Percentiles rank a stretch among this genome's conserved stretches.
Conservation (phyloP, 1,140 invertebrate species). For the Epicauta chinensis region DNA sequence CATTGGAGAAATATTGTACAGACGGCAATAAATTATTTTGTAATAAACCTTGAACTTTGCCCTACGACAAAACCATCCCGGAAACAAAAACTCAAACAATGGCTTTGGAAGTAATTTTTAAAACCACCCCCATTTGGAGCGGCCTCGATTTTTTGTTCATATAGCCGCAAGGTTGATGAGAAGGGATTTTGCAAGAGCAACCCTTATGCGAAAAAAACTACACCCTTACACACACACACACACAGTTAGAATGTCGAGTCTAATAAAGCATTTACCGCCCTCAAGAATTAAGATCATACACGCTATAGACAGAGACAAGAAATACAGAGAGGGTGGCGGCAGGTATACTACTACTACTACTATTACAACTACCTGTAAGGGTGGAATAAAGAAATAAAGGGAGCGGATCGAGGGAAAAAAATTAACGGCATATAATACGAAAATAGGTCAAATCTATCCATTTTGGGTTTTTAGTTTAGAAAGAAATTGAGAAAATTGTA, state of each 20-base stretch:
- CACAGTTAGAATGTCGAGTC: no score
- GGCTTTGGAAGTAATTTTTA: no score
- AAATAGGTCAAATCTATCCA: slow-evolving; percentile 18
- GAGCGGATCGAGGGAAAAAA: slow-evolving; percentile 2
- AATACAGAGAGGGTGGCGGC: slow-evolving; percentile 4
- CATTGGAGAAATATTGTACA: no score
- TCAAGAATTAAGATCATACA: slow-evolving; percentile 6
- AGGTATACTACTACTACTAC: slow-evolving; percentile 8
- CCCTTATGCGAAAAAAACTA: slow-evolving; percentile 9
- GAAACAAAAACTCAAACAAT: no score
- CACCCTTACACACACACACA: no score
- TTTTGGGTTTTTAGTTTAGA: slow-evolving; percentile 2
- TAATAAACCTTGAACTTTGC: no score
- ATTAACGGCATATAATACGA: slow-evolving; percentile 12
- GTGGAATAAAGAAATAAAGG: neutral
- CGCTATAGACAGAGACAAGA: no score
- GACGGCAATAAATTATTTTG: no score
- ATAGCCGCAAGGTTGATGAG: no score
- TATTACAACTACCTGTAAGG: slow-evolving; percentile 4
- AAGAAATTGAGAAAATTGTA: slow-evolving; percentile 12
- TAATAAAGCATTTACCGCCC: slow-evolving; percentile 10
- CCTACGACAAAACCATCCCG: no score
- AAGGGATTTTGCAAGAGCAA: slow-evolving; percentile 13
- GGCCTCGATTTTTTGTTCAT: no score
- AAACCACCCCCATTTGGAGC: no score